A percentile compares a stretch with the other conserved stretches of the same genome.
phyloP scores from a whole-genome alignment of 2,888 invertebrate species.

The Acanthosepion lycidas region DNA sequence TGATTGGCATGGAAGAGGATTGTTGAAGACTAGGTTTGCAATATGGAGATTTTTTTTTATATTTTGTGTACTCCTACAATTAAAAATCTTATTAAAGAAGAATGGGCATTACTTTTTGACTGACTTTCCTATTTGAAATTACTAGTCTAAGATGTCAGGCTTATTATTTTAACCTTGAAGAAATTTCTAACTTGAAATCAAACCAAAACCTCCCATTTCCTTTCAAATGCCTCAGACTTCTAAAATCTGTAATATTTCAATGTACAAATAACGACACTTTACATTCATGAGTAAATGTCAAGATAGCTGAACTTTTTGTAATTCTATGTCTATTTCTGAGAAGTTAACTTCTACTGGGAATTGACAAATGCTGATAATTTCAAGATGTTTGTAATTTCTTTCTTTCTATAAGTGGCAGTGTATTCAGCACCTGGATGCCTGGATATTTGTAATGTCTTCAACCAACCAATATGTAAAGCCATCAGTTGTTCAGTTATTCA shows the following conservation, averaged over 20 bases:
- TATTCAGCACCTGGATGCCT: background rate
- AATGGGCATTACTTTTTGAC: background rate
- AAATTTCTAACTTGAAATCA: background rate
- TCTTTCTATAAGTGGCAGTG: background rate
- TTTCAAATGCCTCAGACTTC: background rate
- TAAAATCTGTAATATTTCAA: background rate
- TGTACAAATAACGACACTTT: background rate
- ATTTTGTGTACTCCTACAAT: too few relatives aligned
- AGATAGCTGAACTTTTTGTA: background rate
- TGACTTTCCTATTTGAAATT: background rate
- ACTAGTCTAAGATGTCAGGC: background rate
- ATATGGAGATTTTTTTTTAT: too few relatives aligned
- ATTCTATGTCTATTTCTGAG: background rate
- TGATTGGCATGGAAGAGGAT: too few relatives aligned
- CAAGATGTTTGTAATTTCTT: slow-evolving; percentile 21
- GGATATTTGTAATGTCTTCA: background rate
- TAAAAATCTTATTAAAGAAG: too few relatives aligned
- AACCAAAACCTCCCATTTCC: background rate
- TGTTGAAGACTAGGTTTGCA: too few relatives aligned
- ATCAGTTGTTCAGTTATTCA: background rate
- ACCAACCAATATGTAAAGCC: background rate
- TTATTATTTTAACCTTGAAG: background rate
- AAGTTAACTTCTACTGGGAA: background rate
- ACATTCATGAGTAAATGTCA: background rate
- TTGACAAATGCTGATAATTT: slow-evolving; percentile 8